These are phyloP conservation scores for Agrotis ipsilon DNA, from an alignment of 2,888 invertebrate genomes.

Conservation along the genomic window DNA sequence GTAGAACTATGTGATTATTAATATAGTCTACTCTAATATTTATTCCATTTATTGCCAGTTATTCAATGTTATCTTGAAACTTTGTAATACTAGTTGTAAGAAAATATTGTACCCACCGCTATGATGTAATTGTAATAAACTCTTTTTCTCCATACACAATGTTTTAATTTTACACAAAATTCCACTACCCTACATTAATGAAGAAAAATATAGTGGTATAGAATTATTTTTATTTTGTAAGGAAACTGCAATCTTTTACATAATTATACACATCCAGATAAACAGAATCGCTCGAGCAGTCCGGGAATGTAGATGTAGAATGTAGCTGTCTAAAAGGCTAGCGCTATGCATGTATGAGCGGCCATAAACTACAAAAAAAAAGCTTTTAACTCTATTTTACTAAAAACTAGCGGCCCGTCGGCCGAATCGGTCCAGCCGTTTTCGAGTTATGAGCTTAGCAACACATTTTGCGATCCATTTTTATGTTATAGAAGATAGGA, in stretches of 20 bases:
- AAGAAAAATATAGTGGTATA: background rate
- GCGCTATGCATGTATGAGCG: too few relatives aligned
- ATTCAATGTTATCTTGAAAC: conserved; percentile 6
- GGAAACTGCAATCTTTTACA: too few relatives aligned
- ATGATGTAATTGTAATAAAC: conserved; percentile 19
- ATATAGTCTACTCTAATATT: conserved; percentile 7
- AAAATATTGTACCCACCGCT: background rate
- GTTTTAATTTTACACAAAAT: conserved; percentile 10
- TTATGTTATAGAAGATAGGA: too few relatives aligned
- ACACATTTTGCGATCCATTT: too few relatives aligned
- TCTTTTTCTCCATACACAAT: conserved; percentile 3
- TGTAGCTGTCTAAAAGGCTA: too few relatives aligned
- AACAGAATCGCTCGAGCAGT: too few relatives aligned
- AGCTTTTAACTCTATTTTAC: background rate
- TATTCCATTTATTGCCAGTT: background rate
- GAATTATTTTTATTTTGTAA: background rate
- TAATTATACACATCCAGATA: too few relatives aligned
- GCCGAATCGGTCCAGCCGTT: too few relatives aligned
- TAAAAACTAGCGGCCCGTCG: too few relatives aligned
- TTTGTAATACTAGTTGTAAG: background rate
- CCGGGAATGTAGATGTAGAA: too few relatives aligned
- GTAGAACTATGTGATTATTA: background rate
- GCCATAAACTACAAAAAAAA: background rate
- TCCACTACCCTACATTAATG: background rate
- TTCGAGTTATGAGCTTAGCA: too few relatives aligned